Base-by-base conservation (phyloP, 2,888 invertebrate genomes). In the Platycheirus rosarum region DNA sequence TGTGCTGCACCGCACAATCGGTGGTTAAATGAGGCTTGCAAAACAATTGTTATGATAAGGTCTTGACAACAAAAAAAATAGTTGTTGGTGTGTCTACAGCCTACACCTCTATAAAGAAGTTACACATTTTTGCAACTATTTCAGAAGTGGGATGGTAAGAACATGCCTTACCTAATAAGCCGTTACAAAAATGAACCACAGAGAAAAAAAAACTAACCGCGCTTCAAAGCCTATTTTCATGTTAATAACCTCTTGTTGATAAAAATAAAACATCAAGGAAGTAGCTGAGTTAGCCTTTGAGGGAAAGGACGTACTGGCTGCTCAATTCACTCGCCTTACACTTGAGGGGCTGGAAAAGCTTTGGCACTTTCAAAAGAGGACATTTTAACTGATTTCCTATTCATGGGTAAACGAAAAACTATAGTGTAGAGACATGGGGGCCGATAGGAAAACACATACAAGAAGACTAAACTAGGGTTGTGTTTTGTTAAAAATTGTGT, bases 351-450 rank as follows among this genome's bases (percentile, higher is more conserved):
- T 53, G 78, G 42, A 73, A 66, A 78, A 73, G 73, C 79, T 63
- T 63, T 68, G 60, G 26, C 63, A 60, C 23, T 60, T 51, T 66
- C 57, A 68, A 26, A 55, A 62, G 40, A 29, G 62, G 62, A 74
- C 68, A 35, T 26, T 57, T 68, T 74, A 63, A 79, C 68, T 62
- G 78, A 79, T 74, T 79, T 79, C 16, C 46, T 74, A 79, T 79
- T 79, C 78, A 74, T 53, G 42, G 49, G 63, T 63, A 29, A 48
- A 65, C 49, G 40, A 29, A 40, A 23, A 26, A 26, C 37, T 16
- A n/a, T 4, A n/a, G 16, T 18, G 26, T 32, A 4, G 20, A 32
- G 20, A 18, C 2, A n/a, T n/a, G n/a, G n/a, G n/a, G 13, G 35
- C 16, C 7, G 32, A n/a, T 11, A 26, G 23, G 3, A 35, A 62